Percentiles rank a stretch among this genome's conserved stretches.
Evolutionary conservation across 64 coral and sea anemone genomes (phyloP).

Genomic region (Porites australiensis): DNA sequence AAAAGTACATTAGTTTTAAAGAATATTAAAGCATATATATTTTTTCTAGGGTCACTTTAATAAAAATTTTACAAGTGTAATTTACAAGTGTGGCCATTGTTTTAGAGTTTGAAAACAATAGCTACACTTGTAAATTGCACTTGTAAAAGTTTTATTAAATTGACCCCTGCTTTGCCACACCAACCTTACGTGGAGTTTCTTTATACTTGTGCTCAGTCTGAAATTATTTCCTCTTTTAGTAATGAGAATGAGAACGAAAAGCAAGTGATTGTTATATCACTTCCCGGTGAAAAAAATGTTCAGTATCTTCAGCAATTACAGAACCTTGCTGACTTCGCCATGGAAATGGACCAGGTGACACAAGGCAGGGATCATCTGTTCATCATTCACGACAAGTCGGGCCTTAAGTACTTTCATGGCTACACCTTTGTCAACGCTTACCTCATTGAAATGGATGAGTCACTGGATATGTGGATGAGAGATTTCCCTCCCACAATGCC

Average conservation of each 20-base stretch:
- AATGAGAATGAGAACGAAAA: constrained; percentile 2
- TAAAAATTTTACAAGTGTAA: too few relatives aligned
- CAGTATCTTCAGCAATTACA: constrained; percentile 54
- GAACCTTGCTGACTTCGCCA: constrained; percentile 67
- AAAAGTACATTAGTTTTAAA: too few relatives aligned
- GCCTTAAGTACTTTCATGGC: constrained; percentile 16
- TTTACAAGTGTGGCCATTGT: too few relatives aligned
- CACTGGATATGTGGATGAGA: constrained; percentile 88
- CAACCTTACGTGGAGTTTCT: background rate
- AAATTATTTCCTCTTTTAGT: background rate
- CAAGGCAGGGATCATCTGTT: constrained; percentile 80
- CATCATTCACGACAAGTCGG: constrained; percentile 75
- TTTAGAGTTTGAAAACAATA: too few relatives aligned
- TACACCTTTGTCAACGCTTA: constrained; percentile 68
- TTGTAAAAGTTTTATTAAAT: too few relatives aligned
- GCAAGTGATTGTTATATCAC: constrained; percentile 77
- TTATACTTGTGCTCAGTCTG: background rate
- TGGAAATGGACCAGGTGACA: constrained; percentile 73
- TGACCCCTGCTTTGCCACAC: too few relatives aligned
- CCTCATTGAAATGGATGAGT: constrained; percentile 61
- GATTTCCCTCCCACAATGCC: constrained; percentile 77
- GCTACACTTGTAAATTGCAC: too few relatives aligned
- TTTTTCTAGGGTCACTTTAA: too few relatives aligned
- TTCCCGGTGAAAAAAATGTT: constrained; percentile 56
- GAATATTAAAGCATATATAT: too few relatives aligned